Evolutionary conservation across 2,113 vertebrate species (phyloP), one percentile per base, ranked within the genome.

Genomic region (Kryptolebias marmoratus): DNA sequence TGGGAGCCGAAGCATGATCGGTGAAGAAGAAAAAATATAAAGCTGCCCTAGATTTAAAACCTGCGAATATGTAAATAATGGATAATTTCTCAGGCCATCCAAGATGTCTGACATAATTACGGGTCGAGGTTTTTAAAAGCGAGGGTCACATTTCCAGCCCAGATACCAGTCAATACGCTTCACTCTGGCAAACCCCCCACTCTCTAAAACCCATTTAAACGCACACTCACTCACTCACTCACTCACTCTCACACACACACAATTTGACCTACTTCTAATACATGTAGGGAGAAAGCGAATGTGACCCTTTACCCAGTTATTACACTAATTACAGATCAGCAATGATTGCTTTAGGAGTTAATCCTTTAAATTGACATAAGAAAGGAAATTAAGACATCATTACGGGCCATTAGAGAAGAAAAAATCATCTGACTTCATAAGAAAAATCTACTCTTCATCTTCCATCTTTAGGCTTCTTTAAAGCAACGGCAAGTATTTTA

Each of bases 31-130:
- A 67, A 60, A 48, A 74, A 62, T 64, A 75, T 14, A 82, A 47
- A 75, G 77, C 79, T 90, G 89, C 64, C 88, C 91, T 83, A 89
- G 76, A 91, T 90, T 88, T 81, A 56, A 72, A 90, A 92, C 89
- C 83, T 91, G 84, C 80, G 85, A 86, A 80, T 58, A 77, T 7
- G 64, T 92, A 80, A 91, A 88, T 90, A 89, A 91, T 90, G 64
- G 71, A 90, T 82, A 79, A 80, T 80, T 90, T 92, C 80, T 83
- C 85, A 82, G 82, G 82, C 82, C 59, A 67, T 83, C 82, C 79
- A 82, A 79, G 80, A 84, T 87, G 85, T 86, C 80, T 88, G 89
- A 88, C 79, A 90, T 90, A 83, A 90, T 90, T 85, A 86, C 82
- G 88, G 84, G 74, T 78, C 53, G 47, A 61, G 73, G 81, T 81